phyloP scores from a whole-genome alignment of 2,113 vertebrate genomes.

The Grammomys dolichurus region DNA sequence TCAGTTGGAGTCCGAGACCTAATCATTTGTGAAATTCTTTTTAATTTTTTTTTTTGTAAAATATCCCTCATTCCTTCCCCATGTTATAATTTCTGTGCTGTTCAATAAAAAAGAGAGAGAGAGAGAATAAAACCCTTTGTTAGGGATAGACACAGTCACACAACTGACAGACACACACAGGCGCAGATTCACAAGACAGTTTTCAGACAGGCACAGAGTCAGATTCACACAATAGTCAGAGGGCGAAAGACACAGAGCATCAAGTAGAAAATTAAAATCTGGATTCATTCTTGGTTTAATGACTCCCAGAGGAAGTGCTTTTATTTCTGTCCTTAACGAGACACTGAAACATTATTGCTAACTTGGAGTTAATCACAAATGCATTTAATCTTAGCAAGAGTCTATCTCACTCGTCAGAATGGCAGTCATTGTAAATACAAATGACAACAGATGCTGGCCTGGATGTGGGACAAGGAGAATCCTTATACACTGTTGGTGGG shows the following conservation, averaged over 20 bases:
- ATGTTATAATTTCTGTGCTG: not conserved
- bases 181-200: not conserved
- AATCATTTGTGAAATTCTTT: not conserved
- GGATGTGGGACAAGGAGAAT: not conserved
- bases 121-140: not conserved
- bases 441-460: not conserved
- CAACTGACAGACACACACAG: not conserved
- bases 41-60: not conserved
- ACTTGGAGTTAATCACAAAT: not conserved
- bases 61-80: not conserved
- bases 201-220: not conserved
- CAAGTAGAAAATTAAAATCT: not conserved
- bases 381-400: not conserved
- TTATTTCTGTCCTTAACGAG: not conserved
- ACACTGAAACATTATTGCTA: not conserved
- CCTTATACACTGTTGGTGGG: not conserved
- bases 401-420: not conserved
- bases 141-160: not conserved
- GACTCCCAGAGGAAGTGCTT: not conserved
- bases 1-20: not conserved
- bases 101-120: not conserved
- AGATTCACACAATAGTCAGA: not conserved
- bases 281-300: not conserved
- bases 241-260: not conserved
- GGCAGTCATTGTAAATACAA: not conserved